Evolutionary conservation across 2,113 vertebrate genomes (phyloP), one percentile per base, ranked within the genome.

Genomic region (Malurus cyaneus): DNA sequence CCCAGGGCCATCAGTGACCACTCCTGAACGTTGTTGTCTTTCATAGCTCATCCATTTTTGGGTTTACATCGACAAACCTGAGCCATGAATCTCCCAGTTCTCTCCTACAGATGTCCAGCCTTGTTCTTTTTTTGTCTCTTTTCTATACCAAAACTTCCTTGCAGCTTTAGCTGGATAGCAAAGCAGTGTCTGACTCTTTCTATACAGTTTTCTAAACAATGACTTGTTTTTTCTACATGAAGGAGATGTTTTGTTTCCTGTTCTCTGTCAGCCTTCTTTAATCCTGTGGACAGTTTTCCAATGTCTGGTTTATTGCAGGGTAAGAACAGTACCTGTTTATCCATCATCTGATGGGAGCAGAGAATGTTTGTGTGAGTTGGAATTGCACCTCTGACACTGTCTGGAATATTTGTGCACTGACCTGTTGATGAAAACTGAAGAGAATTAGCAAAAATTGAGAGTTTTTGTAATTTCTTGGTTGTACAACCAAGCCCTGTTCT

Each of bases 1-100:
- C 95, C 95, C 93, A 94, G 96, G 96, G 90, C 95, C 93, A 46
- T 78, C 86, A 92, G 94, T 88, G 91, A 96, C 28, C 80, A 90
- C 93, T 93, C 96, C 87, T 52, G 60, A 96, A 74, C 82, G 46
- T 94, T 74, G 66, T 92, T 88, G 8, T 79, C 70, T 67, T 91
- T 92, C 92, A 72, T 42, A 89, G 80, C 89, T 96, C 91, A 12
- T 95, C 66, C 5, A 49, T 91, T 96, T 96, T 92, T 69, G 88
- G 94, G 86, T 95, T 96, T 96, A 92, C 73, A 18, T 76, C 65
- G 59, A 88, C 86, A 62, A 88, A 93, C 91, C 89, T 96, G 93
- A 96, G 96, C 96, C 96, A 92, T 87, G 47, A 83, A 39, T 88
- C 87, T 94, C 95, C 72, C 78, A 25, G 0, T 60, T 47, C 47